Percentiles rank a stretch among this genome's conserved stretches.
These are phyloP conservation scores for Microcaecilia unicolor DNA, from an alignment of 2,797 vertebrate genomes.

Conservation along the genomic window DNA sequence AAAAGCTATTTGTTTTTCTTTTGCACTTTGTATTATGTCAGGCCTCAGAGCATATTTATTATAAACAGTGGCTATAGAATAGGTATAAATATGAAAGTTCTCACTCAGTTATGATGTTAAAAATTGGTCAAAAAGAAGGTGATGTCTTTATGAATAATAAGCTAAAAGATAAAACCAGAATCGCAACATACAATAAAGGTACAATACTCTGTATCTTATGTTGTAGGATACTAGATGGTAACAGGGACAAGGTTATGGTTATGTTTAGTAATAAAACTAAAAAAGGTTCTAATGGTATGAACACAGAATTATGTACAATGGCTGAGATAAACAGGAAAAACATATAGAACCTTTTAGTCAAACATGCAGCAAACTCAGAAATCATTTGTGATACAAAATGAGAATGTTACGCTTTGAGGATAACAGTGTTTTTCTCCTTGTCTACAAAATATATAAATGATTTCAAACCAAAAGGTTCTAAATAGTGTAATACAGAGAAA, in stretches of 20 bases:
- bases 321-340: constrained; percentile 33
- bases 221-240: constrained; percentile 21
- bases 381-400: constrained; percentile 18
- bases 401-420: not conserved
- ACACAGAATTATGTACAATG: constrained; percentile 30
- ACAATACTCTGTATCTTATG: constrained; percentile 20
- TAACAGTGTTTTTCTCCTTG: no score
- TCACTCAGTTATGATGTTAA: constrained; percentile 33
- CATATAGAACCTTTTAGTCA: constrained; percentile 27
- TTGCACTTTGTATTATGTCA: constrained; percentile 17
- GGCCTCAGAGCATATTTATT: constrained; percentile 21
- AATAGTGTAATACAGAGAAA: constrained; percentile 16
- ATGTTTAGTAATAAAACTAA: constrained; percentile 27
- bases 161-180: no score
- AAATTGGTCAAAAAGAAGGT: constrained; percentile 31
- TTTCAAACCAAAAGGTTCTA: constrained; percentile 13
- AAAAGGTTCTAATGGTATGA: constrained; percentile 29
- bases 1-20: constrained; percentile 6
- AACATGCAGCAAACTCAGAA: constrained; percentile 20
- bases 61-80: no score
- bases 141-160: constrained; percentile 26
- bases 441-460: constrained; percentile 17
- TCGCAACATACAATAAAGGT: constrained; percentile 36
- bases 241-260: not conserved
- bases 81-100: constrained; percentile 15